These are phyloP conservation scores for Hoplodrina ambigua DNA, from an alignment of 2,888 invertebrate species.

Conservation along the genomic window DNA sequence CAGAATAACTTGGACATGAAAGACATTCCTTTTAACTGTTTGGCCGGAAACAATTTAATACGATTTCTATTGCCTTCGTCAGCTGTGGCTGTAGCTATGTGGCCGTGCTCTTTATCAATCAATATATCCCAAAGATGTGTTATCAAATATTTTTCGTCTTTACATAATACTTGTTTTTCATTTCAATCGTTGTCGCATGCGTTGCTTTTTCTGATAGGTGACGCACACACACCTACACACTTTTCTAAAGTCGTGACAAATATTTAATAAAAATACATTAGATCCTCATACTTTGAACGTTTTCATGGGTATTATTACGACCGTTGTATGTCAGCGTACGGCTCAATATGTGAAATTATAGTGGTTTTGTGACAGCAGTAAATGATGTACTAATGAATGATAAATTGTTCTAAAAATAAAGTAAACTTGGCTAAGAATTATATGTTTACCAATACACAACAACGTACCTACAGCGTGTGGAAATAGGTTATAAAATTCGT, in stretches of 20 bases:
- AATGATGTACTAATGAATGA: slow-evolving; percentile 43
- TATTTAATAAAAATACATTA: slow-evolving; percentile 22
- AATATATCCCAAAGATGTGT: slow-evolving; percentile 9
- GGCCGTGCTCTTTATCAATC: slow-evolving; percentile 16
- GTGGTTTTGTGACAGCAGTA: slow-evolving; percentile 41
- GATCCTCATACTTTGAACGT: slow-evolving; percentile 28
- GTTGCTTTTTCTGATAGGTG: slow-evolving; percentile 8
- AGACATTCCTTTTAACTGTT: slow-evolving; percentile 58
- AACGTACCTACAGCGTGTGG: neutral
- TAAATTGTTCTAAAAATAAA: slow-evolving; percentile 42
- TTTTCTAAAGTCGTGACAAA: slow-evolving; percentile 19
- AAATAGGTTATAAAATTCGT: neutral
- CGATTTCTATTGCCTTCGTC: slow-evolving; percentile 20
- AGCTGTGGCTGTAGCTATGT: slow-evolving; percentile 7
- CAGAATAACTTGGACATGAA: slow-evolving; percentile 69
- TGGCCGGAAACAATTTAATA: slow-evolving; percentile 49
- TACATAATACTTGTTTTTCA: slow-evolving; percentile 14
- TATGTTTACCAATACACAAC: slow-evolving; percentile 22
- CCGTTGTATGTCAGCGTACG: slow-evolving; percentile 50
- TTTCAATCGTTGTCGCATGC: neutral
- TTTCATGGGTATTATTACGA: slow-evolving; percentile 28
- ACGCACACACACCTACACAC: slow-evolving; percentile 3
- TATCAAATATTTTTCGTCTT: slow-evolving; percentile 27
- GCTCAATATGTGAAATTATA: slow-evolving; percentile 27
- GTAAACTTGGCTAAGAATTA: slow-evolving; percentile 31